Evolutionary conservation across 2,797 vertebrate species (phyloP), one percentile per base, ranked within the genome.

Genomic region (Sebastes goodei): DNA sequence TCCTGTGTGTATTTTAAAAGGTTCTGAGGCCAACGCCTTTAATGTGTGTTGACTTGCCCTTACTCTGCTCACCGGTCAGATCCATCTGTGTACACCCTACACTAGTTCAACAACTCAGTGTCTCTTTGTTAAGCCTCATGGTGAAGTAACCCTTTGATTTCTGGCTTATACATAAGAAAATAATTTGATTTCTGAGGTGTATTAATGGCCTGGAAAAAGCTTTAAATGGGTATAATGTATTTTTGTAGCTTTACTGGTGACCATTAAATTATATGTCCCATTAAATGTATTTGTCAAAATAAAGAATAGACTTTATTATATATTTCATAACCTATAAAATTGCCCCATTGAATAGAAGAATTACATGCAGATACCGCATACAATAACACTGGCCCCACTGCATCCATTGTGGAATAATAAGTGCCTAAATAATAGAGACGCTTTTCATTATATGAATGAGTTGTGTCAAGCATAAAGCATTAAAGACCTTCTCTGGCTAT

Each of bases 1-100:
- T 0, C 86, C 96, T 38, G 93, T 95, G 96, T 96, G 89, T 92
- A 94, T 90, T 95, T 96, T 63, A 96, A 96, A 96, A 96, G 96
- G 88, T 93, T 95, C 33, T 7, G 1, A 76, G 80, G 81, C 84
- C 81, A 74, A 23, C 17, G 69, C 81, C 86, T 92, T 92, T 88
- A 91, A 91, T 93, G 90, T 92, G 84, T 87, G 91, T 92, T 93
- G 92, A 86, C 88, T 70, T 82, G 82, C 67, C 86, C 79, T 87
- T 46, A 81, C 78, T 59, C 59, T 72, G 80, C 71, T 84, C 20
- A 4, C 57, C 72, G 80, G 78, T 80, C 71, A 60, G 53, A 81
- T 83, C 77, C 73, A 60, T 87, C 76, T 68, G 72, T 77, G 53
- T 56, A 29, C 65, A 67, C 20, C 80, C 56, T 30, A 66, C 76